phyloP scores from a whole-genome alignment of 1,140 invertebrate genomes.

The Cyclargus thomasi region DNA sequence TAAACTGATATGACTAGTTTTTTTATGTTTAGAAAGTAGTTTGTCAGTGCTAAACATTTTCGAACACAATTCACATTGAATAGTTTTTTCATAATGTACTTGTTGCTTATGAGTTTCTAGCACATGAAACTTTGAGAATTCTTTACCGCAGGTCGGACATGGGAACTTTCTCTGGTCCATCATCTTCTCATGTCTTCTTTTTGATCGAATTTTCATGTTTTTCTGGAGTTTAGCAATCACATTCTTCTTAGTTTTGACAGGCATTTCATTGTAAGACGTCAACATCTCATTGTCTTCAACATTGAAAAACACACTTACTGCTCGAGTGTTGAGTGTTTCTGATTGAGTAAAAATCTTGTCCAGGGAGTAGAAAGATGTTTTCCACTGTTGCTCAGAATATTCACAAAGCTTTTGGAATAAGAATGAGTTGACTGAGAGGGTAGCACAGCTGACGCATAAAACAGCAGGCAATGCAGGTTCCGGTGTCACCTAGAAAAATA shows the following conservation, averaged over 20 bases:
- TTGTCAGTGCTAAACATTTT: slow-evolving; percentile 51
- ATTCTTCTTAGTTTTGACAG: slow-evolving; percentile 34
- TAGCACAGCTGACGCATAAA: slow-evolving; percentile 45
- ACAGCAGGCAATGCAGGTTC: slow-evolving; percentile 42
- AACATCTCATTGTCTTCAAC: slow-evolving; percentile 42
- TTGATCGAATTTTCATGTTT: slow-evolving; percentile 36
- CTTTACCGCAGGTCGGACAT: slow-evolving; percentile 44
- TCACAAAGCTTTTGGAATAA: slow-evolving; percentile 42
- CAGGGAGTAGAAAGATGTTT: slow-evolving; percentile 30
- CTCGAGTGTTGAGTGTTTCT: slow-evolving; percentile 28
- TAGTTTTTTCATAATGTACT: slow-evolving; percentile 46
- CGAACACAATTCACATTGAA: slow-evolving; percentile 45
- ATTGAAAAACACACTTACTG: slow-evolving; percentile 38
- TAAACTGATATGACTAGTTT: slow-evolving; percentile 36
- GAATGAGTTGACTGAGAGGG: slow-evolving; percentile 40
- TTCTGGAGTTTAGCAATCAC: slow-evolving; percentile 39
- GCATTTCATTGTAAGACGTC: slow-evolving; percentile 34
- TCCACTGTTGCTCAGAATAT: slow-evolving; percentile 44
- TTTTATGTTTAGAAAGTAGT: slow-evolving; percentile 45
- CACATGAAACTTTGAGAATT: slow-evolving; percentile 36
- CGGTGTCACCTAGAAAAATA: slow-evolving; percentile 35
- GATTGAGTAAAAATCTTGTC: slow-evolving; percentile 32
- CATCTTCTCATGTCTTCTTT: slow-evolving; percentile 26
- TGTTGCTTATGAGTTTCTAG: slow-evolving; percentile 45
- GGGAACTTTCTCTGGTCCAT: slow-evolving; percentile 24